Evolutionary conservation across 2,888 invertebrate species (phyloP), one percentile per base, ranked within the genome.

Genomic region (Chironomus tentans): DNA sequence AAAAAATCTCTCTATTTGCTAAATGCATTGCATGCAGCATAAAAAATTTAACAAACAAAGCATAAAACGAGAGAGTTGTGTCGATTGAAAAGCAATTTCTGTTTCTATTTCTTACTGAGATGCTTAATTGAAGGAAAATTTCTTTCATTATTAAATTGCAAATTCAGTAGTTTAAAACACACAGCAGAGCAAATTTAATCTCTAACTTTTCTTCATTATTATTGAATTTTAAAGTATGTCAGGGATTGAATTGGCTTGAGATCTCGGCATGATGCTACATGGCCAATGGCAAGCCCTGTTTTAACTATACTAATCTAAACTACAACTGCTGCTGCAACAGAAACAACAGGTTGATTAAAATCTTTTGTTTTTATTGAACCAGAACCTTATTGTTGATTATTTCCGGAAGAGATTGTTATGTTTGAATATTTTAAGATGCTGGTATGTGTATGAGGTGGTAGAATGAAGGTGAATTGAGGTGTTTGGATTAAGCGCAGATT

Each of bases 331-430:
- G 28, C 38, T 38, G 38, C 38, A 38, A 18, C 65, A 65, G 65
- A 38, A 38, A 65, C 24, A 24, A 7, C 70, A 70, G 13, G 18
- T 21, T 70, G 61, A 72, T 72, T 72, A 62, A 62, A 24, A 38
- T 24, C 61, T 38, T 72, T 72, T 72, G 72, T 72, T 72, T 12
- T 72, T 24, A 62, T 28, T 72, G 72, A 72, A 72, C 72, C 72
- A 72, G 72, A 72, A 72, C 72, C 72, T 24, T 65, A 61, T 62
- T 21, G 72, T 28, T 72, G 72, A 72, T 72, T 62, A 61, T 50
- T 72, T 72, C 72, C 72, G 28, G 7, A 18, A 72, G 72, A 15
- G 46, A 18, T 46, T 28, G 38, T 68, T 28, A 28, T 18, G 21
- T 48, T 72, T 61, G 56, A 56, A 56, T n/a, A 47, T 47, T 70